Conservation (phyloP, 2,888 invertebrate genomes). For the Catotricha subobsoleta region DNA sequence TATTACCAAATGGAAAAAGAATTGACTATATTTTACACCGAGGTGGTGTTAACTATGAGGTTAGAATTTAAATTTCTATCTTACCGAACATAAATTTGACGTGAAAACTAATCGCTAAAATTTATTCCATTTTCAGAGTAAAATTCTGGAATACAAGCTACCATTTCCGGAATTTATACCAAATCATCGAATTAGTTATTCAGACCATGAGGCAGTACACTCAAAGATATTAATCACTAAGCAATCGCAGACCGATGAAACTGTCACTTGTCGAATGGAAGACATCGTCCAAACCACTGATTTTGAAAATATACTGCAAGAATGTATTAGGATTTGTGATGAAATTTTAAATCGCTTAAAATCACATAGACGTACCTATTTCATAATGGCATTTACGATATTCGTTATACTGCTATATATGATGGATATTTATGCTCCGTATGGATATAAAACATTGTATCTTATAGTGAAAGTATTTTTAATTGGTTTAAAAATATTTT, state of each 20-base stretch:
- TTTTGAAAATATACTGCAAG: conserved; percentile 16
- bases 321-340: conserved; percentile 23
- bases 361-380: conserved; percentile 23
- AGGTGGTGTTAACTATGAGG: conserved; percentile 16
- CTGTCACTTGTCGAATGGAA: neutral
- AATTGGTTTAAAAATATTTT: conserved; percentile 47
- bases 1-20: conserved; percentile 56
- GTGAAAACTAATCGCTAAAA: no score
- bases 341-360: conserved; percentile 21
- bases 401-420: conserved; percentile 20
- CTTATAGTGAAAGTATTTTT: conserved; percentile 41
- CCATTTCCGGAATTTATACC: conserved; percentile 61
- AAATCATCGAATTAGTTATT: conserved; percentile 54
- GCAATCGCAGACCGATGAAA: conserved; percentile 9
- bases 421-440: conserved; percentile 21
- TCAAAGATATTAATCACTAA: conserved; percentile 31
- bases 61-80: conserved; percentile 4
- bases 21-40: conserved; percentile 82
- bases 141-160: conserved; percentile 39
- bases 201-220: conserved; percentile 77
- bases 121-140: conserved; percentile 26
- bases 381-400: conserved; percentile 20
- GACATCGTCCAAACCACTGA: neutral
- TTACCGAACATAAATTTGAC: no score
- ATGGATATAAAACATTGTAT: conserved; percentile 28